Conservation (phyloP, 2,113 vertebrate species). For the Tragelaphus strepsiceros region DNA sequence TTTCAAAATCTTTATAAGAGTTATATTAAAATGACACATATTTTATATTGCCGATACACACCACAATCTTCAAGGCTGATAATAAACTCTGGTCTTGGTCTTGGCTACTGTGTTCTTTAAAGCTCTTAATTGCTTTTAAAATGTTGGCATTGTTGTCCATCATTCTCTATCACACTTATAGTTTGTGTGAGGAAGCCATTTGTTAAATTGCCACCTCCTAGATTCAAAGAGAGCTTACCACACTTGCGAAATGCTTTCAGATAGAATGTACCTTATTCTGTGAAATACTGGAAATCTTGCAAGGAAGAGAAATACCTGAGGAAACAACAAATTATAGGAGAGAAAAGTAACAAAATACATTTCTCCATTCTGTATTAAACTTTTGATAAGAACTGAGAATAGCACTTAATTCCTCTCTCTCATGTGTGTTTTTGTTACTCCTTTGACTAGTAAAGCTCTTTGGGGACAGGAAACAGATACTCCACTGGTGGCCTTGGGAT, state of each 20-base stretch:
- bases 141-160: constrained; percentile 54
- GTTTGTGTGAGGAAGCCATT: constrained; percentile 55
- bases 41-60: constrained; percentile 64
- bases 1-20: constrained; percentile 60
- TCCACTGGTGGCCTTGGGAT: background rate
- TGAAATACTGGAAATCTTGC: constrained; percentile 24
- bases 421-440: background rate
- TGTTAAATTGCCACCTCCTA: constrained; percentile 59
- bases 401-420: background rate
- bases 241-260: constrained; percentile 66
- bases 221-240: constrained; percentile 37
- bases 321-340: constrained; percentile 20
- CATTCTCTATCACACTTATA: constrained; percentile 62
- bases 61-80: constrained; percentile 48
- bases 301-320: constrained; percentile 44
- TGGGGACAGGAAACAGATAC: background rate
- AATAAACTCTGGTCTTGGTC: constrained; percentile 48
- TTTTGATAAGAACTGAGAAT: background rate
- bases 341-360: background rate
- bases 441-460: background rate
- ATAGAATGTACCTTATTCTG: constrained; percentile 53
- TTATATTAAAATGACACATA: constrained; percentile 52
- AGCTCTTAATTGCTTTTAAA: constrained; percentile 43
- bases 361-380: background rate
- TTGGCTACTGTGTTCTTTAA: constrained; percentile 37